Evolutionary conservation across 2,888 invertebrate species (phyloP), one percentile per base, ranked within the genome.

Genomic region (Lampropteryx suffumata): DNA sequence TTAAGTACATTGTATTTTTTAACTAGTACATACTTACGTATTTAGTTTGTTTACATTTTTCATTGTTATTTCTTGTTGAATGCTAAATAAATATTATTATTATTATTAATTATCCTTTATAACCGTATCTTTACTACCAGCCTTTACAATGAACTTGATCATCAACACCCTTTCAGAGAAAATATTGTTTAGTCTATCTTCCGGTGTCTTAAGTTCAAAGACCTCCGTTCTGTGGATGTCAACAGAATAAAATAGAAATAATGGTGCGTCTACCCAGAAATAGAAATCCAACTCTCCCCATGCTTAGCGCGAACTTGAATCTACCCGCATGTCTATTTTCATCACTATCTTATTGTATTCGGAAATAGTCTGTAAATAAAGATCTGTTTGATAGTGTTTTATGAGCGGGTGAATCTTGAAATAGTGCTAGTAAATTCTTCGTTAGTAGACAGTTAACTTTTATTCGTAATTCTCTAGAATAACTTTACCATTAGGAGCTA

Each of bases 251-350:
- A 84, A 82, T 82, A 80, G 78, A 71, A 79, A 80, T 86, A 84
- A 83, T 82, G 79, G 72, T 71, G 65, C 51, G 50, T 62, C 73
- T 73, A 76, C 69, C 71, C 72, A 75, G 73, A 86, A 88, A 89
- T 89, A 89, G 84, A 79, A 65, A 59, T 61, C 84, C 84, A 77
- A 65, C 60, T 61, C 82, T 76, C 86, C 86, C 87, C 83, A 76
- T 74, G 70, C 67, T 71, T 61, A 65, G 68, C 82, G 84, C 84
- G 79, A 88, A 89, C 88, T 88, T 88, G 84, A 85, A 86, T 84
- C 71, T 76, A 80, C 79, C 76, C 76, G 70, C 66, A 71, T 73
- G 81, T 76, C 78, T 88, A 88, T 86, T 85, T 87, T 79, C 77
- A 82, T 72, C 72, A 74, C 75, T 76, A 76, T 78, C 81, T 83